Evolutionary conservation across 2,797 vertebrate species (phyloP).

Genomic region (Sebastolobus altivelis): DNA sequence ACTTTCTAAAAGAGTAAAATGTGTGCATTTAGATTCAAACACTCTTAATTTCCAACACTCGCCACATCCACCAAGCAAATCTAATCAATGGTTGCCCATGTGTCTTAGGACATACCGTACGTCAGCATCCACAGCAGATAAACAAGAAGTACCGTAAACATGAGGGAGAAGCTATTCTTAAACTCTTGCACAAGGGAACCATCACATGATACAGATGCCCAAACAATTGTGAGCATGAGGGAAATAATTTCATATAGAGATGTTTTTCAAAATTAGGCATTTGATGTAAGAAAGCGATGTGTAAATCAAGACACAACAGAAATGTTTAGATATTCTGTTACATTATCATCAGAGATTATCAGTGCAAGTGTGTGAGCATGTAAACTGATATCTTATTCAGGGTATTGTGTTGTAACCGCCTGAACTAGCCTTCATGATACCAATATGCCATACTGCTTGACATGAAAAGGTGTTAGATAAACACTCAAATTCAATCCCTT

Average conservation of each 20-base stretch:
- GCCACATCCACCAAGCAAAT: background rate
- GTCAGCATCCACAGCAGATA: constrained; percentile 34
- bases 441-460: background rate
- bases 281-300: background rate
- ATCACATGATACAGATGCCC: constrained; percentile 26
- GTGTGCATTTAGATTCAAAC: background rate
- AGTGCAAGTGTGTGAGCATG: too few relatives aligned
- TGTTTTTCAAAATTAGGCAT: background rate
- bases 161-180: constrained; percentile 75
- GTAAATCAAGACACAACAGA: background rate
- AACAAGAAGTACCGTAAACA: constrained; percentile 61
- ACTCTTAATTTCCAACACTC: background rate
- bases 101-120: constrained; percentile 36
- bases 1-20: background rate
- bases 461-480: background rate
- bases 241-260: background rate
- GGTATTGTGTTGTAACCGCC: background rate
- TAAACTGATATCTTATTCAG: background rate
- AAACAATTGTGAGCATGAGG: background rate
- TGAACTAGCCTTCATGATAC: background rate
- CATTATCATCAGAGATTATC: background rate
- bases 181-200: constrained; percentile 68
- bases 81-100: background rate
- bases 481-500: background rate
- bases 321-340: background rate